Conservation (phyloP, 1,140 invertebrate genomes). For the Heliothis virescens region DNA sequence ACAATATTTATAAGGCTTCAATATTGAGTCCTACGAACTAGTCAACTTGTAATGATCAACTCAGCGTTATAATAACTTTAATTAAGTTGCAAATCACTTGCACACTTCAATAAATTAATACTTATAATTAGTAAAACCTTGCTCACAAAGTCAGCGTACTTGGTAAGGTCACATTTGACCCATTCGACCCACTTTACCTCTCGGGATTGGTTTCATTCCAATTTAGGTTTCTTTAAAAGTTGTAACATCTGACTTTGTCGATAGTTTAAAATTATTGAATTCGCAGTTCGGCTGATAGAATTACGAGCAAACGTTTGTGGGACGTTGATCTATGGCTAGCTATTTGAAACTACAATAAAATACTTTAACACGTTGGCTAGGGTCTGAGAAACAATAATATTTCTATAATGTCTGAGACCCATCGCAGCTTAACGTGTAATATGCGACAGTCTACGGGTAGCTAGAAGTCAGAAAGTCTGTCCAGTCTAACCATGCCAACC, state of each 20-base stretch:
- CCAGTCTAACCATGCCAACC: no score
- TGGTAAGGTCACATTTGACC: constrained; percentile 6
- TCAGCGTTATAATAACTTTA: neutral
- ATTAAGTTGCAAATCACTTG: neutral
- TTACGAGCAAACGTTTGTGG: neutral
- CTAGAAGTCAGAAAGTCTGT: no score
- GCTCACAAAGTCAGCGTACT: neutral
- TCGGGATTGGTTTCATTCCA: constrained; percentile 20
- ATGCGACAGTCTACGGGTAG: no score
- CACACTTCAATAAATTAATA: constrained; percentile 12
- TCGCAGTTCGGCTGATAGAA: neutral
- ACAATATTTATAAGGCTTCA: neutral
- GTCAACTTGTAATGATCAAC: neutral
- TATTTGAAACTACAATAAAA: no score
- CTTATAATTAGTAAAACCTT: neutral
- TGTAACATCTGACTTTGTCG: constrained; percentile 17
- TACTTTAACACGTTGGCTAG: neutral
- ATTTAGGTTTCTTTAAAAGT: constrained; percentile 28
- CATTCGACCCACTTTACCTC: constrained; percentile 15
- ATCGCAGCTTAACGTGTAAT: no score
- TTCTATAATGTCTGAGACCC: no score
- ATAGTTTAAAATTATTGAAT: constrained; percentile 28
- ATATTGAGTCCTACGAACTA: neutral
- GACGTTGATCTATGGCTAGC: no score
- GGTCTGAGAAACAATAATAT: neutral